Conservation (phyloP, 2,113 vertebrate species). For the Glareola pratincola region DNA sequence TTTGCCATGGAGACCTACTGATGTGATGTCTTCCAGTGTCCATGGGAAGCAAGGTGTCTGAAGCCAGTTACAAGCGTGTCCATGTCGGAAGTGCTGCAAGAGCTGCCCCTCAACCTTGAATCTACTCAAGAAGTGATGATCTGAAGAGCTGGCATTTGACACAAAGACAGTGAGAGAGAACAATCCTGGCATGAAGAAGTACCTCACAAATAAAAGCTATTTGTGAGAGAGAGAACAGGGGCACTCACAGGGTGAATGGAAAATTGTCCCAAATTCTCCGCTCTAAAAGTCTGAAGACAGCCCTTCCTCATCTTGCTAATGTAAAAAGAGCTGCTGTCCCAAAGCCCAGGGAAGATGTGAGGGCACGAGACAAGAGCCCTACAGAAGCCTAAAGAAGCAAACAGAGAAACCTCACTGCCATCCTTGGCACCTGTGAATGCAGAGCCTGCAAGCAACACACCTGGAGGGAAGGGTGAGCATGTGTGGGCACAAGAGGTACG, state of each 20-base stretch:
- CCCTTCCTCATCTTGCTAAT: background rate
- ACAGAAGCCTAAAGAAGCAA: background rate
- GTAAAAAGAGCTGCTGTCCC: background rate
- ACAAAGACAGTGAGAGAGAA: background rate
- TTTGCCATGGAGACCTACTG: background rate
- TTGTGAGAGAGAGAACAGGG: background rate
- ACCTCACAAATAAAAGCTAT: background rate
- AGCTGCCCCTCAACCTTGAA: background rate
- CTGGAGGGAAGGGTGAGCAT: background rate
- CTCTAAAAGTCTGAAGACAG: background rate
- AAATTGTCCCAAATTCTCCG: background rate
- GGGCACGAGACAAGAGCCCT: rapidly evolving
- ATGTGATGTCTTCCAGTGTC: background rate
- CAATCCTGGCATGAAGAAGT: background rate
- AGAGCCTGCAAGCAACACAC: background rate
- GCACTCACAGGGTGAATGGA: background rate
- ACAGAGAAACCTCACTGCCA: background rate
- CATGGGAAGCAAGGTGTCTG: background rate
- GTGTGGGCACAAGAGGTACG: background rate
- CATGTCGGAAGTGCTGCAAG: background rate
- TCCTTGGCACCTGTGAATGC: background rate
- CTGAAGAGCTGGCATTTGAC: background rate
- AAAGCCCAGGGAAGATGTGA: background rate
- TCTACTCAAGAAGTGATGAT: background rate
- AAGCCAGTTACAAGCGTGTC: background rate